Percentiles rank a stretch among this genome's conserved stretches.
phyloP scores from a whole-genome alignment of 2,888 invertebrate species.

The Clostera curtula region DNA sequence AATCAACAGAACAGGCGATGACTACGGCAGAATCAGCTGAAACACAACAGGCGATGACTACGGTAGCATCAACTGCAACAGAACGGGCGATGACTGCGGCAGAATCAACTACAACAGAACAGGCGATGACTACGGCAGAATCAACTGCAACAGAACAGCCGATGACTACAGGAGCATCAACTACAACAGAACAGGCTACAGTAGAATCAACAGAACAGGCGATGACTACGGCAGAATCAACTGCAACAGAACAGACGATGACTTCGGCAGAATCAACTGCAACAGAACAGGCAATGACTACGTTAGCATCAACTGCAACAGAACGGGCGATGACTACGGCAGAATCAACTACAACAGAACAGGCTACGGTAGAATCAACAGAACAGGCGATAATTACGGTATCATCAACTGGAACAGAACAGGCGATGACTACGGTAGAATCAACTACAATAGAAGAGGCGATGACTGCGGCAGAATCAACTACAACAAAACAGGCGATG shows the following conservation, averaged over 20 bases:
- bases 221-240: background rate
- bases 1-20: constrained; percentile 1
- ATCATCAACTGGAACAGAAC: background rate
- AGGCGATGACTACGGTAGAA: background rate
- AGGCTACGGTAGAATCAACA: too few relatives aligned
- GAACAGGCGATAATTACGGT: background rate
- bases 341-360: background rate
- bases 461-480: constrained; percentile 4
- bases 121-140: background rate
- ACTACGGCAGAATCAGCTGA: too few relatives aligned
- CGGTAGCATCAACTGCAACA: background rate
- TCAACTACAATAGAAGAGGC: constrained; percentile 5
- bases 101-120: background rate
- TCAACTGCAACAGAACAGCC: background rate
- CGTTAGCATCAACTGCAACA: background rate
- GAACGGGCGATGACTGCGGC: background rate
- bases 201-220: background rate
- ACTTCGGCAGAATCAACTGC: too few relatives aligned
- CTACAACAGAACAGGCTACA: background rate
- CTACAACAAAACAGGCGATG: background rate
- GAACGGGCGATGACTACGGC: background rate
- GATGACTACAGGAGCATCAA: background rate
- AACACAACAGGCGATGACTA: constrained; percentile 1
- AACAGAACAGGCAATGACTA: background rate
- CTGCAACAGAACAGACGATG: background rate